A percentile compares a stretch with the other conserved stretches of the same genome.
Evolutionary conservation across 2,797 vertebrate genomes (phyloP).

Genomic region (Enteromius treurensis): DNA sequence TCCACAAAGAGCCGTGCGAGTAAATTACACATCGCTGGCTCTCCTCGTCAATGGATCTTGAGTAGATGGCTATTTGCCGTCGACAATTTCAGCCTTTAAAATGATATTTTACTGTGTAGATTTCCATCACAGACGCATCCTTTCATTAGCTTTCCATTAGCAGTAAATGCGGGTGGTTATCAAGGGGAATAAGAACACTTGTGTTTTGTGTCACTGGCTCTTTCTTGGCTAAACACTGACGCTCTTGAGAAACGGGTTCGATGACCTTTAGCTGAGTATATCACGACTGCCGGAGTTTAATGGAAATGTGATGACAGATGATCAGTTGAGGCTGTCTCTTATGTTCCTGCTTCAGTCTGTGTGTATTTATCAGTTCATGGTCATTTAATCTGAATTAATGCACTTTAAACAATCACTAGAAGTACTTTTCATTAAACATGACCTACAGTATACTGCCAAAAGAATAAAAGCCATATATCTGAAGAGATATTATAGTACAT

Average conservation of each 20-base stretch:
- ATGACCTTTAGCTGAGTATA: conserved; percentile 45
- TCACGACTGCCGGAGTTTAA: conserved; percentile 21
- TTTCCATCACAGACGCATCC: conserved; percentile 41
- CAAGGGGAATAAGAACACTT: conserved; percentile 8
- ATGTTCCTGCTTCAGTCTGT: background rate
- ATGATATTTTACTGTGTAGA: conserved; percentile 38
- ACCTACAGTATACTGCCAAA: background rate
- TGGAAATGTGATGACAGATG: conserved; percentile 33
- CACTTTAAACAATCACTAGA: background rate
- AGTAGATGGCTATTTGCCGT: conserved; percentile 48
- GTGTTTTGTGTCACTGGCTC: conserved; percentile 4
- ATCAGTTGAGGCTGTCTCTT: conserved; percentile 6
- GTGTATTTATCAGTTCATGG: background rate
- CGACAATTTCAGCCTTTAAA: conserved; percentile 49
- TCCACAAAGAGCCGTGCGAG: conserved; percentile 31
- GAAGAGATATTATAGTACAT: background rate
- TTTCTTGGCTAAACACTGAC: conserved; percentile 25
- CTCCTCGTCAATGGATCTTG: conserved; percentile 42
- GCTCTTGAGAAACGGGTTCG: conserved; percentile 23
- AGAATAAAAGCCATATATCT: background rate
- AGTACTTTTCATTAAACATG: background rate
- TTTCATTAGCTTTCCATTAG: conserved; percentile 54
- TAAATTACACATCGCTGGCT: conserved; percentile 50
- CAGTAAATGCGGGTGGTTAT: conserved; percentile 5
- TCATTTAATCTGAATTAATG: background rate